Evolutionary conservation across 1,140 invertebrate species (phyloP), one percentile per base, ranked within the genome.

Genomic region (Pogonomyrmex barbatus): DNA sequence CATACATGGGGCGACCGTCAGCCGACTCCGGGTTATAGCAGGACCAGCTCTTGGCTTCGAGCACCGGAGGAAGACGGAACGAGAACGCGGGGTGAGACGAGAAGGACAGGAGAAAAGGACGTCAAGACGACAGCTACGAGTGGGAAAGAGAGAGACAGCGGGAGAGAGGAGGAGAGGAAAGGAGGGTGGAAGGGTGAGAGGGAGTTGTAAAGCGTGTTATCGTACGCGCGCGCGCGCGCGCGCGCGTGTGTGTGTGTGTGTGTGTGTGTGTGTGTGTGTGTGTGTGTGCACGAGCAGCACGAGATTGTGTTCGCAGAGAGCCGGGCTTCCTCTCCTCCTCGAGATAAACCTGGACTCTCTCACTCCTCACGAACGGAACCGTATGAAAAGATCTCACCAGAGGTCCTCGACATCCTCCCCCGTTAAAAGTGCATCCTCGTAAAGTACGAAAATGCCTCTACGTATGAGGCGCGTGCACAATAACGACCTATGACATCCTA

Each of bases 1-100:
- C 94, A 94, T 94, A 95, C 94, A 95, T 95, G 94, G 94, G 94
- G 94, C 93, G 94, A 94, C 93, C 94, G 94, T 94, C 94, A 94
- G 93, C 91, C 91, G 91, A 92, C 93, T 93, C 93, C 89, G 88
- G 89, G 91, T 91, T 92, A 92, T 92, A 92, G 92, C 91, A 92
- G 93, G 92, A 94, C 92, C 92, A 91, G 92, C 88, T 88, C 77
- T 87, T 33, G 65, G 81, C 84, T 86, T 65, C 81, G 70, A 83
- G 84, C 86, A 70, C 17, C 45, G 67, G 3, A 75, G 78, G 73
- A 63, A 88, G 89, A 90, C 87, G 60, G 87, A 90, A 65, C 56
- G 86, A 85, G 73, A 86, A 68, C 56, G 79, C 67, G 54, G 65
- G 63, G 8, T 10, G 63, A 45, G 71, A 45, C 17, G 39, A 65